phyloP scores from a whole-genome alignment of 2,113 vertebrate species.

The Serilophus lunatus region DNA sequence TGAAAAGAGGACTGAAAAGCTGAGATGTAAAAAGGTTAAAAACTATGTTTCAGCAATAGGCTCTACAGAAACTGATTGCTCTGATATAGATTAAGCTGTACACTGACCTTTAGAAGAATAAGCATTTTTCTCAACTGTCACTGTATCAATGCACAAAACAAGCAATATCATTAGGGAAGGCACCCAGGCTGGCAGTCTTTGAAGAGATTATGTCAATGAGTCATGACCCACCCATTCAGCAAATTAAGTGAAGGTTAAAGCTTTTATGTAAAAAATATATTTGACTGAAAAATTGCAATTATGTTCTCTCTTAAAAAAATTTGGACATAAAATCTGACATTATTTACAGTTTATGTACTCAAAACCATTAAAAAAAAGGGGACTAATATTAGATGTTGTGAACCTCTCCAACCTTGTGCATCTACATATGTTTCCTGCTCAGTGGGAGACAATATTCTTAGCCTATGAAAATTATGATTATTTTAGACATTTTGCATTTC shows the following conservation, averaged over 20 bases:
- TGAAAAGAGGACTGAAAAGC: conserved; percentile 31
- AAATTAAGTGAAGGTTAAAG: conserved; percentile 24
- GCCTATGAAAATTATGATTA: neutral
- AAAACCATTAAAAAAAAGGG: neutral
- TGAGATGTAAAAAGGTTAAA: conserved; percentile 70
- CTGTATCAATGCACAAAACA: conserved; percentile 43
- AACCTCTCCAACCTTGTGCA: neutral
- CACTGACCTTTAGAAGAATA: conserved; percentile 71
- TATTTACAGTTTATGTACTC: neutral
- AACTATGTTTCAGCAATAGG: conserved; percentile 56
- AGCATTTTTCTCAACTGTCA: conserved; percentile 72
- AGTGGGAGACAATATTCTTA: neutral
- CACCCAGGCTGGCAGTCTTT: conserved; percentile 30
- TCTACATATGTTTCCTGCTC: neutral
- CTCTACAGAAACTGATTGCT: conserved; percentile 51
- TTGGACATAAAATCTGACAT: neutral
- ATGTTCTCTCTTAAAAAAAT: neutral
- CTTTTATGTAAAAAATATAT: neutral
- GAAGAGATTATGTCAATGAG: conserved; percentile 32
- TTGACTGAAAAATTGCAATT: neutral
- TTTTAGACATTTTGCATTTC: neutral
- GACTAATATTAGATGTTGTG: neutral
- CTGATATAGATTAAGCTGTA: conserved; percentile 62
- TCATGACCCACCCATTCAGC: conserved; percentile 43
- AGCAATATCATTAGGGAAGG: conserved; percentile 65